These are phyloP conservation scores for Laterallus jamaicensis DNA, from an alignment of 2,113 vertebrate species.

Conservation along the genomic window DNA sequence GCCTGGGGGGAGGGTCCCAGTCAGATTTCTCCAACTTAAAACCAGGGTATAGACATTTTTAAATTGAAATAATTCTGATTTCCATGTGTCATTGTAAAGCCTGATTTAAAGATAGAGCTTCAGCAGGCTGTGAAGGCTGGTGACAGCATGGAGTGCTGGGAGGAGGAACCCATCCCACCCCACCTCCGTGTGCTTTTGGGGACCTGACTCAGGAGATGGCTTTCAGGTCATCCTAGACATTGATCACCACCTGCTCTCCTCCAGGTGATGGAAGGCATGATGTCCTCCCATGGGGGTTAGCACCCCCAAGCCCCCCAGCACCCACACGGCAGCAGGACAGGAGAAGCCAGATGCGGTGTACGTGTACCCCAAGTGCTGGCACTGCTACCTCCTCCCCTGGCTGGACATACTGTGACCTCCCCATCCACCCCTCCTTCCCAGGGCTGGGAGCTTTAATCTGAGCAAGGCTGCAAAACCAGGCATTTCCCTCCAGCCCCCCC, in stretches of 20 bases:
- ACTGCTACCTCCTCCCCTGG: neutral
- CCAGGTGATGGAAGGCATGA: neutral
- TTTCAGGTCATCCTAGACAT: neutral
- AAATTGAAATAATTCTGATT: neutral
- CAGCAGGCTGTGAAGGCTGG: neutral
- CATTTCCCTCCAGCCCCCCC: too few species aligned
- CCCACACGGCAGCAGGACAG: neutral
- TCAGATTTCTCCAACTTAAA: neutral
- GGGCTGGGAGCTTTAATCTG: neutral
- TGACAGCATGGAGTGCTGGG: neutral
- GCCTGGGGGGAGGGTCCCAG: neutral
- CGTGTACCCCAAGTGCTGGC: accelerated
- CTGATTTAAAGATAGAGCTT: neutral
- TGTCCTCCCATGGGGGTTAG: accelerated
- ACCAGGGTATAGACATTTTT: accelerated
- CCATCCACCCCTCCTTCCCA: neutral
- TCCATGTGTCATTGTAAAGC: neutral
- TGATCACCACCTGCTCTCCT: neutral
- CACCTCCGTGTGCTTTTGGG: neutral
- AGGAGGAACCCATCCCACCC: neutral
- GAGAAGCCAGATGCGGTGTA: neutral
- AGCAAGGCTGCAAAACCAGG: neutral
- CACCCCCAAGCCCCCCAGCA: neutral
- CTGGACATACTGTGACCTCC: neutral
- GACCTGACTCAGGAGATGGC: neutral